Evolutionary conservation across 2,797 vertebrate species (phyloP).

Genomic region (Varecia variegata): DNA sequence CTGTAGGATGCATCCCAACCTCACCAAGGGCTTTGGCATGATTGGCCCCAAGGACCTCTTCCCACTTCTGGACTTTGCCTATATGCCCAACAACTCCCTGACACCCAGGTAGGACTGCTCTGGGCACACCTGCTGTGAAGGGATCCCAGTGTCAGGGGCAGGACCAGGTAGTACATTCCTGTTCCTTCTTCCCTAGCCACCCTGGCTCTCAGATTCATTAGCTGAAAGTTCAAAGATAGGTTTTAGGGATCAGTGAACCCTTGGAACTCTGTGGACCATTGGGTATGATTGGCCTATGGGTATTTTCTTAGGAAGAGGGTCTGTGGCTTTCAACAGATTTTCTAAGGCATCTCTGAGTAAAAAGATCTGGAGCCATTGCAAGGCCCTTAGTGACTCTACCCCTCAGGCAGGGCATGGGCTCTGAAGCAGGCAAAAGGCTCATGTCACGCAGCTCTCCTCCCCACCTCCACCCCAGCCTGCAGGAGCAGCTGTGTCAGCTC

Average conservation of each 20-base stretch:
- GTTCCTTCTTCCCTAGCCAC: neutral
- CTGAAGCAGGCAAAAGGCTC: neutral
- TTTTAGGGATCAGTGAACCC: neutral
- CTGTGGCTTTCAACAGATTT: neutral
- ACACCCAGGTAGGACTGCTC: slow-evolving; percentile 86
- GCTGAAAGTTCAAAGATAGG: neutral
- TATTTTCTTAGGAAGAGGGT: neutral
- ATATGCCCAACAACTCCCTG: slow-evolving; percentile 97
- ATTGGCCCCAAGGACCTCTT: slow-evolving; percentile 98
- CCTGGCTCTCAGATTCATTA: neutral
- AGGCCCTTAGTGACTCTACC: neutral
- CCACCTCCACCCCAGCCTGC: slow-evolving; percentile 85
- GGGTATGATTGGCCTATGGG: neutral
- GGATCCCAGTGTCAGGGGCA: neutral
- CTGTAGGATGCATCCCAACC: slow-evolving; percentile 92
- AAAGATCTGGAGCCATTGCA: neutral
- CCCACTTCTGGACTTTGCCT: slow-evolving; percentile 96
- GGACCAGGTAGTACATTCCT: neutral
- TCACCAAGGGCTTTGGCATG: slow-evolving; percentile 96
- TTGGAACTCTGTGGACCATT: neutral
- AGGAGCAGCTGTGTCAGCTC: slow-evolving; percentile 93
- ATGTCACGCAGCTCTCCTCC: neutral
- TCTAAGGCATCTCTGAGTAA: neutral
- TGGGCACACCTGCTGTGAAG: neutral
- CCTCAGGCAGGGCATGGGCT: neutral